Conservation (phyloP, 2,797 vertebrate genomes). For the Iguana delicatissima region DNA sequence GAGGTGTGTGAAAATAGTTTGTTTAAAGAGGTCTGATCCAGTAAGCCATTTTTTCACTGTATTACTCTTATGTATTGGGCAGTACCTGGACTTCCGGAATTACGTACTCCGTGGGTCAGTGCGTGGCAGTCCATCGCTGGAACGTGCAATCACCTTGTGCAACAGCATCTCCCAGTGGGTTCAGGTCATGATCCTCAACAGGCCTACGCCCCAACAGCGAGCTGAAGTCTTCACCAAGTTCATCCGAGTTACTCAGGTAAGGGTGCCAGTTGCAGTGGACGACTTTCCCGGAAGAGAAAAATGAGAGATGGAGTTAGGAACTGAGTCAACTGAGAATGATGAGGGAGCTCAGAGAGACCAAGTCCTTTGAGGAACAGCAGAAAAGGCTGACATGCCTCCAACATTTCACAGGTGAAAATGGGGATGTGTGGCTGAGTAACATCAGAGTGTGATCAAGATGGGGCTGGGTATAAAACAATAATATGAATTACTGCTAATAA, state of each 20-base stretch:
- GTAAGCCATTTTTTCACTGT: background rate
- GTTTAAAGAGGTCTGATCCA: background rate
- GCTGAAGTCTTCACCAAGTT: conserved; percentile 94
- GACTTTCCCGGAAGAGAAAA: background rate
- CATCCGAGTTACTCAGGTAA: conserved; percentile 91
- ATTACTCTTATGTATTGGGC: background rate
- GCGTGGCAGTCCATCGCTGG: conserved; percentile 86
- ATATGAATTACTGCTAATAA: too few species aligned
- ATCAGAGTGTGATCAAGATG: too few species aligned
- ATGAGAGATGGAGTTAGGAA: background rate
- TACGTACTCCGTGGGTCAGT: conserved; percentile 90
- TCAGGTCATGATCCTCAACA: conserved; percentile 94
- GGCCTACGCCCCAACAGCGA: conserved; percentile 89
- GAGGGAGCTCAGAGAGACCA: background rate
- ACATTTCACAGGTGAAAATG: too few species aligned
- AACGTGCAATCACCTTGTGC: conserved; percentile 90
- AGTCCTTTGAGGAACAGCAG: background rate
- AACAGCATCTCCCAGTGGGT: conserved; percentile 96
- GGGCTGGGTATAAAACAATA: too few species aligned
- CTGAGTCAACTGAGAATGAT: fast-evolving
- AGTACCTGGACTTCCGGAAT: conserved; percentile 90
- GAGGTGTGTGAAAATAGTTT: background rate
- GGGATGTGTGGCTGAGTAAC: too few species aligned
- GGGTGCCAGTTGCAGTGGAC: background rate
- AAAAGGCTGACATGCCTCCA: too few species aligned